Base-by-base conservation (phyloP, 2,797 vertebrate genomes). In the Aythya fuligula region DNA sequence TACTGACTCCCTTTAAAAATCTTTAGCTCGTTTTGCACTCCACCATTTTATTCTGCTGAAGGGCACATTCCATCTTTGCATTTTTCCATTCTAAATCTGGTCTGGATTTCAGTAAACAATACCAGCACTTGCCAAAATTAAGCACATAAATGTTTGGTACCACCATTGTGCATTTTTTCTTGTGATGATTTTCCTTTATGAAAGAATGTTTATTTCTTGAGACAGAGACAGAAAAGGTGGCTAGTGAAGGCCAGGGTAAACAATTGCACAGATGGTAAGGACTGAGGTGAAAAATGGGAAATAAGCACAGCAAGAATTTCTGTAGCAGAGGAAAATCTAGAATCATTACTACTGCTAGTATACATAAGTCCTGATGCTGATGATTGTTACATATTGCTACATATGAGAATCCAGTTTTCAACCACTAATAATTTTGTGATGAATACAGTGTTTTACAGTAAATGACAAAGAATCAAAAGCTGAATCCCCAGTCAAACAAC, bases 61-160 rank as follows among this genome's bases (percentile, higher is more conserved):
- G 6, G 15, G 13, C 5, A 3, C 38, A 25, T 6, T 64, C 1
- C 51, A 6, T 28, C 18, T 53, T 41, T 9, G 32, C 0, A 1
- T 38, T 70, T 85, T 54, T 27, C 5, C 15, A 2, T 58, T 79
- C 20, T 56, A 20, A 41, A 58, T 38, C 17, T 53, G 12, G 6
- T 75, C 54, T 56, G 43, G 17, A 6, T 13, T 39, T 86, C n/a
- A 57, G 24, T 30, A 67, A 74, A 32, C n/a, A 84, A 6, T 45
- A 67, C 4, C 3, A 13, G 3, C 38, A 43, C 4, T 18, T 64
- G 11, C 4, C 62, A 71, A 77, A 90, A 54, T 67, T 47, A 28
- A 61, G 9, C 1, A 1, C 4, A 4, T 73, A 53, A n/a, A 25
- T 16, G 5, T 43, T 69, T 57, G 24, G 18, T 66, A 24, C 9